These are phyloP conservation scores for Pelagia noctiluca DNA, from an alignment of 30 jellyfish, hydroid and myxozoan genomes.

Conservation along the genomic window DNA sequence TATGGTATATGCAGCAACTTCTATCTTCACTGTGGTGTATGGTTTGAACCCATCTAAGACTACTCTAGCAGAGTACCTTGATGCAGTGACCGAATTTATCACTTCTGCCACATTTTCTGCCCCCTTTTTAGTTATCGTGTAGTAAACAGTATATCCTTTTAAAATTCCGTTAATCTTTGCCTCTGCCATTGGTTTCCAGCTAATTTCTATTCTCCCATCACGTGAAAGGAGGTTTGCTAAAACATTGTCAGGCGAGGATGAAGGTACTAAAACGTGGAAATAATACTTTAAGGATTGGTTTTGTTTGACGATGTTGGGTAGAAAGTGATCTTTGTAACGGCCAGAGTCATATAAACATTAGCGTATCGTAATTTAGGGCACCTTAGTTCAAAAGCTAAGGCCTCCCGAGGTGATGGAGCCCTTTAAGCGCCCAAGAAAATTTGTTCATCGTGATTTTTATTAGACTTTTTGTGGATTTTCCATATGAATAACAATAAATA, in stretches of 20 bases:
- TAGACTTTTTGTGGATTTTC: no score
- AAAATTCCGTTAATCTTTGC: conserved; percentile 19
- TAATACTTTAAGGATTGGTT: no score
- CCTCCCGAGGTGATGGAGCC: no score
- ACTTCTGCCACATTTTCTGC: background rate
- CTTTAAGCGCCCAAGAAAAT: no score
- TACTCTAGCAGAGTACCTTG: background rate
- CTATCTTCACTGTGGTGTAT: conserved; percentile 19
- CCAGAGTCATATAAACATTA: no score
- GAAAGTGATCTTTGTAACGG: no score
- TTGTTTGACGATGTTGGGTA: no score
- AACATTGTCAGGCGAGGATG: conserved; percentile 21
- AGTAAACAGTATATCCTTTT: conserved; percentile 38
- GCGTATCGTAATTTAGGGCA: no score
- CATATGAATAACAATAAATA: no score
- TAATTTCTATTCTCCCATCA: conserved; percentile 16
- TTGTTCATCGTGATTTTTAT: no score
- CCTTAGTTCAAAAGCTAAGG: no score
- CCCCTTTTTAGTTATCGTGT: conserved; percentile 25
- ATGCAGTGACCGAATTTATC: background rate
- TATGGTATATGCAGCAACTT: conserved; percentile 36
- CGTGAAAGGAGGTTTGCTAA: background rate
- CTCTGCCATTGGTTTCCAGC: conserved; percentile 22
- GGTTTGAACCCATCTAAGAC: conserved; percentile 26
- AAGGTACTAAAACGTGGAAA: no score